phyloP scores from a whole-genome alignment of 2,888 invertebrate genomes.

The Watsonalla cultraria region DNA sequence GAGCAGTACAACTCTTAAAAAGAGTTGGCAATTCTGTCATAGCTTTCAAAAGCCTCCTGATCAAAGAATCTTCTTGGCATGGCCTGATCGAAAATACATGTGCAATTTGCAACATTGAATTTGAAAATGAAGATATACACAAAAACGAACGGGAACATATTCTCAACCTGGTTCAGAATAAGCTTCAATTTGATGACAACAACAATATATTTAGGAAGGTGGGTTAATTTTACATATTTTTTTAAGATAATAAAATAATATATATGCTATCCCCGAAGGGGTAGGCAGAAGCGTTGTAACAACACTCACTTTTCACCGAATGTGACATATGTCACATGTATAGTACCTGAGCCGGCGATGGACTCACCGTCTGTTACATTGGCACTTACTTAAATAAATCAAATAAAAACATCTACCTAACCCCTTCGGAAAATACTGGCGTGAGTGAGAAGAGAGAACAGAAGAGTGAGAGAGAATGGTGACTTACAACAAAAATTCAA shows the following conservation, averaged over 20 bases:
- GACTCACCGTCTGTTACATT: background rate
- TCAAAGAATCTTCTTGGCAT: conserved; percentile 40
- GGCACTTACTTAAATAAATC: too few species aligned
- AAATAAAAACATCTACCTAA: too few species aligned
- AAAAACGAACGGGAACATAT: conserved; percentile 28
- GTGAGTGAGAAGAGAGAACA: too few species aligned
- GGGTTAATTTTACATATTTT: conserved; percentile 5
- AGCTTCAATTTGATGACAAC: conserved; percentile 26
- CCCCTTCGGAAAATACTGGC: too few species aligned
- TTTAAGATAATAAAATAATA: too few species aligned
- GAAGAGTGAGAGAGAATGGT: too few species aligned
- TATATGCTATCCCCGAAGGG: too few species aligned
- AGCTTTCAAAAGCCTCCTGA: conserved; percentile 21
- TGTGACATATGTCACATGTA: too few species aligned
- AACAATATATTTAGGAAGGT: conserved; percentile 42
- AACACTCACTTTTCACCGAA: too few species aligned
- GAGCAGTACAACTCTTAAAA: conserved; percentile 11
- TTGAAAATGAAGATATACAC: conserved; percentile 31
- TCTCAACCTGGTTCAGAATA: conserved; percentile 40
- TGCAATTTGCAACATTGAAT: conserved; percentile 40
- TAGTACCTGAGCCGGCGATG: too few species aligned
- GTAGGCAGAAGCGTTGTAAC: too few species aligned
- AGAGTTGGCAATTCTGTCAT: conserved; percentile 20
- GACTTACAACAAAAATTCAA: too few species aligned
- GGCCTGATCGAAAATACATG: conserved; percentile 41